Conservation (phyloP, 1,140 invertebrate genomes). For the Cyphomyrmex costatus region DNA sequence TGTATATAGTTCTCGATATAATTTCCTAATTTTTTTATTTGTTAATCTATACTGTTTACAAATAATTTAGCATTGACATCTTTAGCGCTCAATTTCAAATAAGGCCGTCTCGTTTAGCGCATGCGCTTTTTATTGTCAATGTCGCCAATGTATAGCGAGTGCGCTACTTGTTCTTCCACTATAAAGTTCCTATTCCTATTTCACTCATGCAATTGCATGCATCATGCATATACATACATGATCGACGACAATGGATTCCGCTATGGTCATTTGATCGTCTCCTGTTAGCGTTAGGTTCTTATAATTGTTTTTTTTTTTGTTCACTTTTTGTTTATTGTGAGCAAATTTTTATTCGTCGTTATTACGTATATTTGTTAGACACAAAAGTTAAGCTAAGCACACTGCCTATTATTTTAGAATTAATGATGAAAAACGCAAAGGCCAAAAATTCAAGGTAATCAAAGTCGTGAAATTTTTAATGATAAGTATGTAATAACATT, state of each 20-base stretch:
- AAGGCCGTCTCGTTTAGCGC: background rate
- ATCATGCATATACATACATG: background rate
- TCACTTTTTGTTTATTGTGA: constrained; percentile 42
- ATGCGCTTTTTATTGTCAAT: background rate
- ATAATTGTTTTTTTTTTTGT: constrained; percentile 54
- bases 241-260: constrained; percentile 35
- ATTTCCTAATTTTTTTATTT: background rate
- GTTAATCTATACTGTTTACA: background rate
- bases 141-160: background rate
- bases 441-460: constrained; percentile 66
- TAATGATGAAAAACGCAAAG: constrained; percentile 70
- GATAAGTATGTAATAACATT: background rate
- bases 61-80: background rate
- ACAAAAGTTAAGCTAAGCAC: background rate
- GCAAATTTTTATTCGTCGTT: constrained; percentile 50
- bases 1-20: background rate
- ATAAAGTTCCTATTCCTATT: too few relatives aligned
- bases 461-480: constrained; percentile 43
- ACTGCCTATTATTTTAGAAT: constrained; percentile 20
- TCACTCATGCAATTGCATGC: background rate
- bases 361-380: constrained; percentile 43
- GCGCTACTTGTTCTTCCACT: background rate
- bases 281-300: constrained; percentile 36
- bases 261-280: constrained; percentile 21
- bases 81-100: background rate